Percentiles rank a stretch among this genome's conserved stretches.
Evolutionary conservation across 1,140 invertebrate genomes (phyloP).

Genomic region (Arctopsyche grandis): DNA sequence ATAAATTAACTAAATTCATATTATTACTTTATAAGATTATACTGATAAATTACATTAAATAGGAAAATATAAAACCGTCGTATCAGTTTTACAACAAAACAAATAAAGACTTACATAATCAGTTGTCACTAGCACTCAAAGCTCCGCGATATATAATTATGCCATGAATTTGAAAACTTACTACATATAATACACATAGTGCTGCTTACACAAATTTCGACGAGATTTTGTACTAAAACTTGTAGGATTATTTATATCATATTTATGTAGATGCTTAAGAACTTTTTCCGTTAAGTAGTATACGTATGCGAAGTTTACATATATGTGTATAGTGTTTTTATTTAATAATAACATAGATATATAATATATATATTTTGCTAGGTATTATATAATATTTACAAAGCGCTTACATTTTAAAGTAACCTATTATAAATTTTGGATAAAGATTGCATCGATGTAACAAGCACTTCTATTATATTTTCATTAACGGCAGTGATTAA

Average conservation of each 20-base stretch:
- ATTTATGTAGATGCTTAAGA: too few species aligned
- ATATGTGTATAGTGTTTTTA: background rate
- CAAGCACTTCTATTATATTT: background rate
- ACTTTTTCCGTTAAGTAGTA: background rate
- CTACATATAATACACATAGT: background rate
- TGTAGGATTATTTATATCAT: background rate
- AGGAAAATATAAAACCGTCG: conserved; percentile 11
- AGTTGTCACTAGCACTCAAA: background rate
- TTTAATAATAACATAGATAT: background rate
- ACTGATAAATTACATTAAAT: background rate
- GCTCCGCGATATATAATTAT: background rate
- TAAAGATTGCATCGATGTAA: background rate
- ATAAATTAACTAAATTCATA: too few species aligned
- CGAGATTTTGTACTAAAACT: conserved; percentile 7
- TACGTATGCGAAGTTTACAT: background rate
- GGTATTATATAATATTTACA: conserved; percentile 22
- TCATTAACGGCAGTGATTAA: conserved; percentile 15
- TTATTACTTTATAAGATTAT: too few species aligned
- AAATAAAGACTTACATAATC: background rate
- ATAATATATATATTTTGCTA: conserved; percentile 3
- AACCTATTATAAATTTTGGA: background rate
- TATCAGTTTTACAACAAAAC: background rate
- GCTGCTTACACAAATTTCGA: background rate
- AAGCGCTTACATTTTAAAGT: background rate
- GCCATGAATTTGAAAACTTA: background rate